phyloP scores from a whole-genome alignment of 2,113 vertebrate genomes.

The Eretmochelys imbricata region DNA sequence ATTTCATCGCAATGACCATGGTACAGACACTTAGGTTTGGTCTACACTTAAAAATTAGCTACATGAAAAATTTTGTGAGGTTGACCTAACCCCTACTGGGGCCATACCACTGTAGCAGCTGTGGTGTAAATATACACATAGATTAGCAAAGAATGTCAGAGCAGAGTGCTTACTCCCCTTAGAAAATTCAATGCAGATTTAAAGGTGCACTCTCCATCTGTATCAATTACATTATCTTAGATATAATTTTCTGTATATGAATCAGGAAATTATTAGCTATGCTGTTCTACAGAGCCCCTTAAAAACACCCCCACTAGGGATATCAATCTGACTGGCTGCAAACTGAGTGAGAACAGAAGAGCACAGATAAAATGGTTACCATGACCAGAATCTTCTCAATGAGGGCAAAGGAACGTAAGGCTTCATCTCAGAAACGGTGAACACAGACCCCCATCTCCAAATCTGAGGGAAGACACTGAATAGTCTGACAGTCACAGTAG shows the following conservation, averaged over 20 bases:
- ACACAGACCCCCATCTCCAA: background rate
- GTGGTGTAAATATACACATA: background rate
- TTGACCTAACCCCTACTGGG: background rate
- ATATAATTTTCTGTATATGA: background rate
- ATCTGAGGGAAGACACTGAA: too few relatives aligned
- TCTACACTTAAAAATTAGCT: background rate
- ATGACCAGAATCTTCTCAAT: background rate
- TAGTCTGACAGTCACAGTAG: background rate
- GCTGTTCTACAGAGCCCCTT: background rate
- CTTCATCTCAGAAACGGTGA: background rate
- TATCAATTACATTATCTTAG: background rate
- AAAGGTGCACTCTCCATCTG: background rate
- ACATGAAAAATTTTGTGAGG: background rate
- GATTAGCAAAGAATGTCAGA: too few relatives aligned
- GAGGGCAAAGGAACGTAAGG: background rate
- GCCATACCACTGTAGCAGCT: background rate
- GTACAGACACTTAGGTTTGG: background rate
- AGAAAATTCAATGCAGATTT: background rate
- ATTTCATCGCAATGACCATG: background rate
- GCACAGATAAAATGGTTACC: background rate
- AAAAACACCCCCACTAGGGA: background rate
- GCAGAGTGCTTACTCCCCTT: too few relatives aligned
- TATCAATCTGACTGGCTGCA: conserved; percentile 31
- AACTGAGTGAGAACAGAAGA: conserved; percentile 10
- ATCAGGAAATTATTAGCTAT: background rate